Evolutionary conservation across 2,888 invertebrate genomes (phyloP).

Genomic region (Heliconius aoede): DNA sequence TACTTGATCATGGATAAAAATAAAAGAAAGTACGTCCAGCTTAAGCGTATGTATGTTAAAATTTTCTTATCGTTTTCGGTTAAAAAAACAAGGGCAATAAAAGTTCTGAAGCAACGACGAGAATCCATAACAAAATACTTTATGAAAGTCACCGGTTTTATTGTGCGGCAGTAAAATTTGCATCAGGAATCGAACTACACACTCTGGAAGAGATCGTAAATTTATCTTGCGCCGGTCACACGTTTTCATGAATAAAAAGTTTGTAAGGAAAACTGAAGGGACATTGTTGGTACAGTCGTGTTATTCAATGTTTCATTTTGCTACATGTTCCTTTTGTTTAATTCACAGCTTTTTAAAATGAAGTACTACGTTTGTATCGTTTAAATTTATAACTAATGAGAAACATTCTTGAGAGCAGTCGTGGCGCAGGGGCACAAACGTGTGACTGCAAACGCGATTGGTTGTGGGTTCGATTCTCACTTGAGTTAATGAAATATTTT

Average conservation of each 20-base stretch:
- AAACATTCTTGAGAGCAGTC: too few relatives aligned
- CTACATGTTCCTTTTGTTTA: conserved; percentile 1
- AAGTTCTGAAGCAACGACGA: conserved; percentile 33
- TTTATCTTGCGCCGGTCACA: conserved; percentile 68
- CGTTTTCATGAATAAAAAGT: conserved; percentile 70
- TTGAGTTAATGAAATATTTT: too few relatives aligned
- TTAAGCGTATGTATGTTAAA: background rate
- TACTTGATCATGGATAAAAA: background rate
- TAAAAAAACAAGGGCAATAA: conserved; percentile 31
- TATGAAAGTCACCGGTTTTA: conserved; percentile 71
- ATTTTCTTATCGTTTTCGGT: conserved; percentile 19
- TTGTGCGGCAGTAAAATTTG: conserved; percentile 71
- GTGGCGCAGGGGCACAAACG: too few relatives aligned
- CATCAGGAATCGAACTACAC: conserved; percentile 72
- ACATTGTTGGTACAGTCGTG: conserved; percentile 32
- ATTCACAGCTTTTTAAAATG: background rate
- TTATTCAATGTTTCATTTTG: conserved; percentile 33
- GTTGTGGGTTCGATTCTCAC: too few relatives aligned
- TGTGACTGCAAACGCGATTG: too few relatives aligned
- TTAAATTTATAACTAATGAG: background rate
- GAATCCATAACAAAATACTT: conserved; percentile 56
- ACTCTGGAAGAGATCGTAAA: conserved; percentile 76
- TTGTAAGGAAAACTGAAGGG: conserved; percentile 44
- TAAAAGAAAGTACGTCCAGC: background rate
- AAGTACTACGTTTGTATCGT: background rate